phyloP scores from a whole-genome alignment of 2,888 invertebrate species.

The Spilosoma lubricipeda region DNA sequence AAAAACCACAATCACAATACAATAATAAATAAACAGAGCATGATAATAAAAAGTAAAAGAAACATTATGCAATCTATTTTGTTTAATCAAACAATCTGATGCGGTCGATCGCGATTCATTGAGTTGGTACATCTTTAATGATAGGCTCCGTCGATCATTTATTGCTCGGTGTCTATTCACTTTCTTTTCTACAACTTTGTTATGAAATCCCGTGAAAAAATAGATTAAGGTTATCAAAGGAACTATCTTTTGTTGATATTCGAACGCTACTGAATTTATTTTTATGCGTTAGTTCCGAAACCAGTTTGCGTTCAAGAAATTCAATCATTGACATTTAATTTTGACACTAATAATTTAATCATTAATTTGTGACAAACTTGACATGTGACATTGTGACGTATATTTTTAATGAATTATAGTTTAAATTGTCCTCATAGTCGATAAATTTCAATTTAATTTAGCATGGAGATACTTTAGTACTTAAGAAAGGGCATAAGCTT shows the following conservation, averaged over 20 bases:
- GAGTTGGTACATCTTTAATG: conserved; percentile 39
- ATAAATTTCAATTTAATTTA: too few species aligned
- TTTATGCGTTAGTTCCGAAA: not conserved
- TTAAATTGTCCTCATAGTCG: too few species aligned
- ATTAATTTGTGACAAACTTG: too few species aligned
- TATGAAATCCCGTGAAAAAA: conserved; percentile 7
- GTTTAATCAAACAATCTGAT: conserved; percentile 50
- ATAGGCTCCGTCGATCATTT: conserved; percentile 29
- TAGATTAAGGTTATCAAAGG: not conserved
- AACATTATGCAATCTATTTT: conserved; percentile 38
- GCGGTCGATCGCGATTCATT: conserved; percentile 34
- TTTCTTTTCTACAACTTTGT: conserved; percentile 12
- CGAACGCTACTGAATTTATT: not conserved
- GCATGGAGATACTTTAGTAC: too few species aligned
- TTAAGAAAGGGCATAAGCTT: too few species aligned
- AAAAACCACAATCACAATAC: not conserved
- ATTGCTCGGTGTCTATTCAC: conserved; percentile 2
- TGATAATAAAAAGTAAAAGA: conserved; percentile 45
- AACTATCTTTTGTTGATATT: not conserved
- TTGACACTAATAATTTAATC: too few species aligned
- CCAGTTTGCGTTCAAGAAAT: not conserved
- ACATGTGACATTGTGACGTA: too few species aligned
- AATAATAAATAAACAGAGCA: conserved; percentile 42
- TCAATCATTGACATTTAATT: not conserved
- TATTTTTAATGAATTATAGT: too few species aligned